Evolutionary conservation across 2,888 invertebrate genomes (phyloP), one percentile per base, ranked within the genome.

Genomic region (Cyrtodaria siliqua): DNA sequence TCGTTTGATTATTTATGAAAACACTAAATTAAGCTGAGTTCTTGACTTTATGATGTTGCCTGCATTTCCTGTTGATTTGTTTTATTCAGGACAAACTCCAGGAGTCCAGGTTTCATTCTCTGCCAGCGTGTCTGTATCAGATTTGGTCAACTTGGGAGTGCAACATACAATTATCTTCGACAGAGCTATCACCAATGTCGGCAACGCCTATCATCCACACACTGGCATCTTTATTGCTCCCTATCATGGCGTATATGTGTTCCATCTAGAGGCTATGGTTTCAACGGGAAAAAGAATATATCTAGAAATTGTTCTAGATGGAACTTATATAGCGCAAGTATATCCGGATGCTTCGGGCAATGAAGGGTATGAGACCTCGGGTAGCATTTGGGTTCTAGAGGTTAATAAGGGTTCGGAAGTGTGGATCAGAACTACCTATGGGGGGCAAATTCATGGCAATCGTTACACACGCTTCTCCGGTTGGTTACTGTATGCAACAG

Each of bases 91-190:
- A n/a, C n/a, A n/a, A n/a, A n/a, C n/a, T n/a, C n/a, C n/a, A n/a
- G n/a, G n/a, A n/a, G n/a, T n/a, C n/a, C n/a, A n/a, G n/a, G n/a
- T n/a, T n/a, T n/a, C n/a, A n/a, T n/a, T n/a, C n/a, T n/a, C n/a
- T n/a, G n/a, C n/a, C n/a, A n/a, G n/a, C n/a, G n/a, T n/a, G n/a
- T n/a, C n/a, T n/a, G n/a, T n/a, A n/a, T n/a, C n/a, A n/a, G n/a
- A n/a, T n/a, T n/a, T n/a, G n/a, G 33, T 33, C 4, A 16, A 44
- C 44, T 9, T 44, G n/a, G 44, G 44, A 6, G 9, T 16, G 16
- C 9, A 16, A 6, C 61, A 62, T 18, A 62, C 61, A 6, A 50
- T 62, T 16, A 14, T 50, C 2, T 62, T 62, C 24, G 61, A 62
- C 24, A 29, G 38, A 9, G 33, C 29, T 18, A 62, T 62, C 20